These are phyloP conservation scores for Masnerella sp. DNA, from an alignment of 2,888 invertebrate species.

Conservation along the genomic window DNA sequence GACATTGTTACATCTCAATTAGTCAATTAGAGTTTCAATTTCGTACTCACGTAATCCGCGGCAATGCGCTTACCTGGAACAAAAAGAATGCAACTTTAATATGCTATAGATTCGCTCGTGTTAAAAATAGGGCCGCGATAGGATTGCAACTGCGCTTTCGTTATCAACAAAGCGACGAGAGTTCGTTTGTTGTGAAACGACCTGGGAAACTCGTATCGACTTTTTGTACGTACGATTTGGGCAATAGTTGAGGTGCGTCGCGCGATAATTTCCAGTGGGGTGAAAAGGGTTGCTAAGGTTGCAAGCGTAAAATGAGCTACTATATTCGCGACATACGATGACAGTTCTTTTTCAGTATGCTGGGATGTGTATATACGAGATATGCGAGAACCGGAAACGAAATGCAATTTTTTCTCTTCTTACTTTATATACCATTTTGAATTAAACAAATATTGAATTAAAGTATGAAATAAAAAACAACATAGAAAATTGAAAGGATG, in stretches of 20 bases:
- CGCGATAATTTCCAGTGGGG: slow-evolving; percentile 47
- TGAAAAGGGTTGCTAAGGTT: slow-evolving; percentile 61
- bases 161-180: slow-evolving; percentile 23
- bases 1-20: slow-evolving; percentile 33
- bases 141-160: slow-evolving; percentile 8
- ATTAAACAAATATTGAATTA: no score
- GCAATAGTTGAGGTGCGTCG: slow-evolving; percentile 58
- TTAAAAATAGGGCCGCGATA: slow-evolving; percentile 12
- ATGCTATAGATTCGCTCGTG: slow-evolving; percentile 1
- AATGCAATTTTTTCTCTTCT: no score
- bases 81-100: slow-evolving; percentile 21
- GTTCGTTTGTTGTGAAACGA: slow-evolving; percentile 30
- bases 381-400: no score
- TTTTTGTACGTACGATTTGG: slow-evolving; percentile 46
- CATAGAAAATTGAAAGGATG: no score
- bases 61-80: slow-evolving; percentile 35
- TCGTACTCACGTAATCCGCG: slow-evolving; percentile 34
- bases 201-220: slow-evolving; percentile 44
- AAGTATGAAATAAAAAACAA: no score
- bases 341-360: no score
- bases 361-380: no score
- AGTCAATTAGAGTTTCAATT: slow-evolving; percentile 41
- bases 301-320: slow-evolving; percentile 72
- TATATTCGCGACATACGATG: slow-evolving; percentile 69
- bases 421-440: no score